Base-by-base conservation (phyloP, 2,797 vertebrate species). In the Luscinia megarhynchos region DNA sequence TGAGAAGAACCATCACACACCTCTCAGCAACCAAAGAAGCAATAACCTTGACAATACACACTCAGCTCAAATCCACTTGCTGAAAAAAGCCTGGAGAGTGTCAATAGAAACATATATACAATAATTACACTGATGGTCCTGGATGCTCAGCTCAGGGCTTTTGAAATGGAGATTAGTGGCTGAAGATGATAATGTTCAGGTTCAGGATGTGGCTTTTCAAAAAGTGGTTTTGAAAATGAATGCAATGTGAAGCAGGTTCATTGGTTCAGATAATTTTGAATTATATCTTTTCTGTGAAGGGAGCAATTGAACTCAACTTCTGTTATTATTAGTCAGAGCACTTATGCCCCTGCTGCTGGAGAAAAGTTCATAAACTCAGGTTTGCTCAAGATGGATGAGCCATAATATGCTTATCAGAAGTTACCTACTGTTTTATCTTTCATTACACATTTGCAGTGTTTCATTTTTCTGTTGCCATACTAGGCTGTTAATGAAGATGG, bases 321-420 rank as follows among this genome's bases (percentile, higher is more conserved):
- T 92, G 61, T 72, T 80, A 61, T 63, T 80, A 92, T 83, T 74
- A 94, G 64, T 82, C 79, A 78, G 69, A 77, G 51, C 73, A 84
- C 79, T 95, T 91, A 64, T 27, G 46, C 23, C 64, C 20, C 79
- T 58, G 59, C 41, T 67, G 57, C 75, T 79, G 73, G 68, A 78
- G 62, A 85, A 85, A 94, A 94, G 82, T 94, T 95, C 93, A 91
- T 86, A 93, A 84, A 93, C 82, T 81, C 43, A 40, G 61, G 66
- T 90, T 94, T 90, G 50, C 40, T 53, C 14, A 41, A 68, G 69
- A 94, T 68, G 54, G 66, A 95, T 94, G 87, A 93, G 84, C 64
- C 77, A 77, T 58, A 83, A 68, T 80, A 61, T 21, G n/a, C 91
- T 96, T 95, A 95, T 94, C 94, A 94, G 87, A 61, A 91, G 76